Evolutionary conservation across 1,140 invertebrate genomes (phyloP).

Genomic region (Nixonia krombeini): DNA sequence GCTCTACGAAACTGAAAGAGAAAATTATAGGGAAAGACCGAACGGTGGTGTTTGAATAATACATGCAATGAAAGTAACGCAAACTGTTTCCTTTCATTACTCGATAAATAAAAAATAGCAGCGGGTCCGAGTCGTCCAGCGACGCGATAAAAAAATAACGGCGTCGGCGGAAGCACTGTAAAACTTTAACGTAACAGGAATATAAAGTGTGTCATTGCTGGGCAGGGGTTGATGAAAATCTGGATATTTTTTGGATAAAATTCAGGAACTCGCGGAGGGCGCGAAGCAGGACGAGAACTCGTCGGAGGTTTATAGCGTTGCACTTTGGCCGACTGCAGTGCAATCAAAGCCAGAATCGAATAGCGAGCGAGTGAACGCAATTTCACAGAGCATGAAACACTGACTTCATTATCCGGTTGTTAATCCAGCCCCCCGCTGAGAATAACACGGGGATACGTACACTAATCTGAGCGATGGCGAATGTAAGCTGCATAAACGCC

Average conservation of each 20-base stretch:
- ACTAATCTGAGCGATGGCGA: constrained; percentile 45
- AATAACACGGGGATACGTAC: constrained; percentile 39
- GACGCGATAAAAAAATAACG: constrained; percentile 40
- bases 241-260: constrained; percentile 53
- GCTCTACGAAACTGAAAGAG: too few species aligned
- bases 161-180: constrained; percentile 23
- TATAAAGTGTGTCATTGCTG: constrained; percentile 43
- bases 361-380: constrained; percentile 65
- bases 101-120: constrained; percentile 25
- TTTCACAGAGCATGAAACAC: constrained; percentile 72
- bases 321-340: constrained; percentile 57
- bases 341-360: constrained; percentile 70
- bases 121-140: background rate
- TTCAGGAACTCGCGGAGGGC: constrained; percentile 1
- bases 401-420: constrained; percentile 72
- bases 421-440: constrained; percentile 57
- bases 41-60: constrained; percentile 31
- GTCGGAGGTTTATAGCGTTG: constrained; percentile 62
- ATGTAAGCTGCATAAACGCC: constrained; percentile 46
- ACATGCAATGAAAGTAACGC: constrained; percentile 44
- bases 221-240: constrained; percentile 48
- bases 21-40: background rate
- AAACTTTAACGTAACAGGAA: constrained; percentile 39
- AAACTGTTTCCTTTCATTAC: constrained; percentile 41
- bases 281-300: too few species aligned